Conservation (phyloP, 2,888 invertebrate species). For the Sceliomorpha sp. region DNA sequence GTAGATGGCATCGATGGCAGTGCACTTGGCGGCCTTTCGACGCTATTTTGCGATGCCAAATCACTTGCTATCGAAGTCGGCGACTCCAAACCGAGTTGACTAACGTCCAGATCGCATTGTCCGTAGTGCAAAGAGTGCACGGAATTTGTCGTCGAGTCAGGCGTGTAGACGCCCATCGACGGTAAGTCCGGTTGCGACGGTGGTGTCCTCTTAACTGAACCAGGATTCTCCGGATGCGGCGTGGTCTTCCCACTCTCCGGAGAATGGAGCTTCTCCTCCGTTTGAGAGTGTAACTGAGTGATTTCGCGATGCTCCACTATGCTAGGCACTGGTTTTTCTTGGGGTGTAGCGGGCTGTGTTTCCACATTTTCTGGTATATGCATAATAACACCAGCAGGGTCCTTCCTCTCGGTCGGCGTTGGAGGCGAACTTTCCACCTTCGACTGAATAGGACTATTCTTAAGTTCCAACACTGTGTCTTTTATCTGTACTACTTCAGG, state of each 20-base stretch:
- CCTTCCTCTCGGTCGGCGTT: slow-evolving; percentile 35
- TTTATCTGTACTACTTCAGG: slow-evolving; percentile 42
- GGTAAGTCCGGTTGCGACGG: slow-evolving; percentile 84
- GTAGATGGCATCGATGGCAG: slow-evolving; percentile 79
- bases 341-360: slow-evolving; percentile 62
- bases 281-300: slow-evolving; percentile 63
- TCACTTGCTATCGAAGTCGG: slow-evolving; percentile 94
- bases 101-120: slow-evolving; percentile 91
- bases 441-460: slow-evolving; percentile 30
- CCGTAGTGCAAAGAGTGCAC: slow-evolving; percentile 90
- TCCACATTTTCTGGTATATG: slow-evolving; percentile 42
- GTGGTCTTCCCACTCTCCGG: slow-evolving; percentile 80
- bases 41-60: slow-evolving; percentile 88
- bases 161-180: slow-evolving; percentile 93
- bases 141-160: slow-evolving; percentile 91
- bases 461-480: slow-evolving; percentile 47
- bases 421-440: slow-evolving; percentile 54
- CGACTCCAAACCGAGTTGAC: slow-evolving; percentile 91
- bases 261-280: slow-evolving; percentile 76
- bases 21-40: slow-evolving; percentile 84
- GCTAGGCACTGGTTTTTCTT: slow-evolving; percentile 58
- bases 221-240: slow-evolving; percentile 79
- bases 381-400: slow-evolving; percentile 2
- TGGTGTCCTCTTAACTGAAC: slow-evolving; percentile 81
- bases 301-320: slow-evolving; percentile 52